Conservation (phyloP, 2,888 invertebrate genomes). For the Yponomeuta evonymella region DNA sequence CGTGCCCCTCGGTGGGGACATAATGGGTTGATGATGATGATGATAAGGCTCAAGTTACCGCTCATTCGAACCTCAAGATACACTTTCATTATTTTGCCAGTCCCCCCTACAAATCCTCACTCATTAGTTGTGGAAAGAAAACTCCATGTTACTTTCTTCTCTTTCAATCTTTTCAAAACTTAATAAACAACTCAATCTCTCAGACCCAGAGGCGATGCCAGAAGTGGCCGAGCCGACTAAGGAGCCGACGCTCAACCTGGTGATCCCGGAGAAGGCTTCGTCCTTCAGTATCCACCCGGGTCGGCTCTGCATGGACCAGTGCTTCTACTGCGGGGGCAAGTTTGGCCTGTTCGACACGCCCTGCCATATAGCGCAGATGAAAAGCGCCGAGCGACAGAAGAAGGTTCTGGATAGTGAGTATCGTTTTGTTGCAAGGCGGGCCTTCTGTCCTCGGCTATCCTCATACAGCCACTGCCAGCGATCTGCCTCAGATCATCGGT, state of each 20-base stretch:
- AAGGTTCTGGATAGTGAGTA: slow-evolving; percentile 85
- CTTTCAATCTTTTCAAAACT: too few relatives aligned
- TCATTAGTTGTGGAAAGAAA: too few relatives aligned
- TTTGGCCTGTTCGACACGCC: slow-evolving; percentile 91
- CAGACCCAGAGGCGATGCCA: slow-evolving; percentile 38
- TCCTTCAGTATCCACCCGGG: slow-evolving; percentile 92
- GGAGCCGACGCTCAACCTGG: slow-evolving; percentile 77
- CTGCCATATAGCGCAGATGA: slow-evolving; percentile 91
- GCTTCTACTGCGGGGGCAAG: slow-evolving; percentile 91
- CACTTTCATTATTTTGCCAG: too few relatives aligned
- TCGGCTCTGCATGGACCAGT: slow-evolving; percentile 88
- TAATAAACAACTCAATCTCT: background rate
- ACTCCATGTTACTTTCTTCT: too few relatives aligned
- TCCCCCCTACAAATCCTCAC: too few relatives aligned
- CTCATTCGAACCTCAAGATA: too few relatives aligned
- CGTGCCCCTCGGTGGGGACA: too few relatives aligned
- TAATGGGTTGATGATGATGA: too few relatives aligned
- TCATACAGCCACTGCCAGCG: too few relatives aligned
- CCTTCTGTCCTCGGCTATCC: too few relatives aligned
- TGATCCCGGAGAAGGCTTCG: slow-evolving; percentile 91
- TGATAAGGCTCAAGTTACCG: too few relatives aligned
- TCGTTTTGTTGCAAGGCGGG: background rate
- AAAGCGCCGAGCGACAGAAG: slow-evolving; percentile 86
- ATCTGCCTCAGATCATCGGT: too few relatives aligned
- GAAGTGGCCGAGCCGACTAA: slow-evolving; percentile 54